Conservation (phyloP, 92 coral and sea anemone species). For the Epizoanthus ramosus region DNA sequence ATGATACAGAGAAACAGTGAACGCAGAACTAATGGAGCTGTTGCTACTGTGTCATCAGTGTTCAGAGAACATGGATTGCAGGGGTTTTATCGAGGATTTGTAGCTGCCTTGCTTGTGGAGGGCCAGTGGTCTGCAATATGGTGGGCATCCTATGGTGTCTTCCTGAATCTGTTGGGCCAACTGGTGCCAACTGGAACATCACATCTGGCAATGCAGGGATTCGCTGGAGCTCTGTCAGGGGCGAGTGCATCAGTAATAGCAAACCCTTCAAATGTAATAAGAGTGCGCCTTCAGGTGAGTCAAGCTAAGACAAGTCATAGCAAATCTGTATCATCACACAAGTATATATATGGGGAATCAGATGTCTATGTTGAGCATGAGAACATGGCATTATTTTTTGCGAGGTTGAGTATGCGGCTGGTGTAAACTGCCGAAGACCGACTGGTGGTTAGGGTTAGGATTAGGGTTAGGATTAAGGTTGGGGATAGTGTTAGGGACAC, state of each 20-base stretch:
- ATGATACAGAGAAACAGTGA: slow-evolving; percentile 77
- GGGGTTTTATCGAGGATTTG: slow-evolving; percentile 78
- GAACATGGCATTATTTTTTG: too few species aligned
- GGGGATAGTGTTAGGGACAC: too few species aligned
- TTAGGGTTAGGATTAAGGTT: too few species aligned
- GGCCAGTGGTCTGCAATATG: slow-evolving; percentile 75
- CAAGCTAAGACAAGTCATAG: too few species aligned
- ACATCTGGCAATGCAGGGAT: slow-evolving; percentile 69
- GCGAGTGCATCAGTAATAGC: slow-evolving; percentile 62
- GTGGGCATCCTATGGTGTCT: slow-evolving; percentile 82
- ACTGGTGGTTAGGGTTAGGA: too few species aligned
- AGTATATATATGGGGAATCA: too few species aligned
- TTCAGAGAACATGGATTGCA: slow-evolving; percentile 54
- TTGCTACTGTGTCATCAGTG: slow-evolving; percentile 46
- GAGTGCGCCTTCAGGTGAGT: slow-evolving; percentile 71
- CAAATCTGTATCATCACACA: too few species aligned
- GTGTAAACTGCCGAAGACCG: too few species aligned
- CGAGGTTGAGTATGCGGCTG: too few species aligned
- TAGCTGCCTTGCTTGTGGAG: slow-evolving; percentile 64
- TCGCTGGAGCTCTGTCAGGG: slow-evolving; percentile 77
- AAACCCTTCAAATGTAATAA: slow-evolving; percentile 69
- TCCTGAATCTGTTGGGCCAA: slow-evolving; percentile 60
- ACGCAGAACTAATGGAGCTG: slow-evolving; percentile 35
- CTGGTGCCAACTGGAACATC: slow-evolving; percentile 76
- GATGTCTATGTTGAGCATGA: too few species aligned